Base-by-base conservation (phyloP, 2,888 invertebrate genomes). In the Athalia circularis region DNA sequence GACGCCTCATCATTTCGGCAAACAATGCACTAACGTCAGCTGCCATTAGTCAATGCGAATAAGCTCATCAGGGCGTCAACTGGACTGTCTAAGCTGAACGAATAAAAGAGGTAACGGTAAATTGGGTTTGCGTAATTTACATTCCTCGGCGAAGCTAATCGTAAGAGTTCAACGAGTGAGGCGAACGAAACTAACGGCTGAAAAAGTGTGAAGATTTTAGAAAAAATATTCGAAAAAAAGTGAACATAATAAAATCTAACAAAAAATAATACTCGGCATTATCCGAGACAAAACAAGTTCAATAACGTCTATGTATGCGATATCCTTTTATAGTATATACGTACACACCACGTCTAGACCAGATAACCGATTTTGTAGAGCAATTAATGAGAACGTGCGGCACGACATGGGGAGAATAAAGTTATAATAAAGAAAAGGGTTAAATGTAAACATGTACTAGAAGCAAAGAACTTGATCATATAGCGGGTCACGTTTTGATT, bases 41-140 rank as follows among this genome's bases (percentile, higher is more conserved):
- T 13, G 72, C 8, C 59, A 72, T 72, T 59, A 72, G 72, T 29
- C 59, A 59, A 59, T 47, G 57, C 72, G 15, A 57, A 59, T 68
- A 68, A 72, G 72, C 57, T 50, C 47, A 72, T 72, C 52, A 72
- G 45, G 47, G 0, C 72, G 72, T 72, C 72, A 72, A 72, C 62
- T 64, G 75, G 75, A 75, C 50, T 64, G 62, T 75, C 75, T 45
- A 50, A 75, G 50, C 29, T 50, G 75, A 13, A 52, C 9, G 64
- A 62, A 75, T 75, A 62, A 64, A 78, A 80, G 79, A 80, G 77
- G 78, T 83, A 83, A 83, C 83, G 83, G 83, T 82, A 76, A 81
- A 82, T 80, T 83, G 80, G 82, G 82, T 81, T 83, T 79, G 80
- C 77, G 82, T 81, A 83, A 83, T 83, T 83, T 82, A 81, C 82